These are phyloP conservation scores for Netta rufina DNA, from an alignment of 2,797 vertebrate species.

Conservation along the genomic window DNA sequence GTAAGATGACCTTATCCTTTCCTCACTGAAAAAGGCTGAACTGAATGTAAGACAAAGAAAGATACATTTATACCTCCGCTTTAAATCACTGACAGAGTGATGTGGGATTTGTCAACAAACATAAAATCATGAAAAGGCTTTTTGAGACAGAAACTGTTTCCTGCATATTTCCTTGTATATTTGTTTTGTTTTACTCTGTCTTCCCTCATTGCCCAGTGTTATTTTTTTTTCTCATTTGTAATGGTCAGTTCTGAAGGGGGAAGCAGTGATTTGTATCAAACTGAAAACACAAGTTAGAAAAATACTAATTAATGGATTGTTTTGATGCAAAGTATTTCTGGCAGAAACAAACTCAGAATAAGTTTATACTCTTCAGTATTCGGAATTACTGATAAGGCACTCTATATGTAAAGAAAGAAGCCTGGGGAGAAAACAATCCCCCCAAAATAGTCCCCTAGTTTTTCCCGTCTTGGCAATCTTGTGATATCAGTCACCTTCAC, in stretches of 20 bases:
- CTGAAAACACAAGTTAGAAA: not conserved
- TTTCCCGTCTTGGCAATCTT: not conserved
- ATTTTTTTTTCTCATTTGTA: not conserved
- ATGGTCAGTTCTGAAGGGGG: not conserved
- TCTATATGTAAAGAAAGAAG: not conserved
- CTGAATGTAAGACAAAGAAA: not conserved
- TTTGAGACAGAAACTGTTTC: not conserved
- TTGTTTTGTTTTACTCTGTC: not conserved
- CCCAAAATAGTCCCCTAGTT: not conserved
- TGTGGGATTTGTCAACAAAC: not conserved
- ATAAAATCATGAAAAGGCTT: not conserved
- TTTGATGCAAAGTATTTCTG: not conserved
- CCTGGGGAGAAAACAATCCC: rapidly evolving
- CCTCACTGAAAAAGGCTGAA: not conserved
- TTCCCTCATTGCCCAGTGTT: not conserved
- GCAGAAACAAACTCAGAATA: not conserved
- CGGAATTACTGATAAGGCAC: not conserved
- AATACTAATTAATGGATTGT: not conserved
- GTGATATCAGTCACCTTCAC: not conserved
- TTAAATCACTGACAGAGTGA: not conserved
- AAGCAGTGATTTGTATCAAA: not conserved
- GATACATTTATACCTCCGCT: not conserved
- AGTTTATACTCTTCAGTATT: not conserved
- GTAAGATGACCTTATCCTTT: not conserved
- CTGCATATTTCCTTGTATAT: not conserved